Evolutionary conservation across 2,888 invertebrate species (phyloP), one percentile per base, ranked within the genome.

Genomic region (Ichneumoninae sp.): DNA sequence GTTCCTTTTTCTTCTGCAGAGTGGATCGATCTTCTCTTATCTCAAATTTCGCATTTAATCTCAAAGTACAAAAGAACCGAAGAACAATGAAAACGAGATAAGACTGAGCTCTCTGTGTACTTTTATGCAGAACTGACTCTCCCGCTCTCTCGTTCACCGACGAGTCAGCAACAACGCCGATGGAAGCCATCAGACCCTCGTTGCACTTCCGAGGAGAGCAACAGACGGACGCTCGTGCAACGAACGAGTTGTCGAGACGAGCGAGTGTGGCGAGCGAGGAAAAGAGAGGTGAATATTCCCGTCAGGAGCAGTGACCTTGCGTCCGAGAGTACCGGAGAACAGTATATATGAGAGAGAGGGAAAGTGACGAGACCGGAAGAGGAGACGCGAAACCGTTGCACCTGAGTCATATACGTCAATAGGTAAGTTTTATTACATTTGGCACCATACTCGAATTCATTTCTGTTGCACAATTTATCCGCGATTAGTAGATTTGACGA

Each of bases 231-330:
- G 69, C 73, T 63, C 71, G 44, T 66, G 74, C 33, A 76, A 69
- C 74, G 68, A 69, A 74, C 68, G 68, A 63, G 68, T 68, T 10
- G 54, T 66, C 44, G 54, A 40, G 68, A 68, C 44, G 57, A 68
- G 44, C 50, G 30, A 19, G 33, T 44, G 44, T 44, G 26, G 63
- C n/a, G 13, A 63, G 63, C 26, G 65, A 65, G 70, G n/a, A 19
- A 52, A 33, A 40, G 44, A 68, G 54, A 36, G 26, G 44, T 47
- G 33, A 57, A 69, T n/a, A 16, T 57, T 13, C 40, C 63, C 75
- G 54, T 47, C 75, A 81, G 69, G 81, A 81, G 81, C 81, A 81
- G 81, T 81, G 81, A 81, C 81, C 81, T 81, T 81, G 74, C 69
- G 74, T 52, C 68, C 74, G 57, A 69, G 47, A 40, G 36, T 36